These are phyloP conservation scores for Liopterus haemorrhoidalis DNA, from an alignment of 2,888 invertebrate genomes.

Conservation along the genomic window DNA sequence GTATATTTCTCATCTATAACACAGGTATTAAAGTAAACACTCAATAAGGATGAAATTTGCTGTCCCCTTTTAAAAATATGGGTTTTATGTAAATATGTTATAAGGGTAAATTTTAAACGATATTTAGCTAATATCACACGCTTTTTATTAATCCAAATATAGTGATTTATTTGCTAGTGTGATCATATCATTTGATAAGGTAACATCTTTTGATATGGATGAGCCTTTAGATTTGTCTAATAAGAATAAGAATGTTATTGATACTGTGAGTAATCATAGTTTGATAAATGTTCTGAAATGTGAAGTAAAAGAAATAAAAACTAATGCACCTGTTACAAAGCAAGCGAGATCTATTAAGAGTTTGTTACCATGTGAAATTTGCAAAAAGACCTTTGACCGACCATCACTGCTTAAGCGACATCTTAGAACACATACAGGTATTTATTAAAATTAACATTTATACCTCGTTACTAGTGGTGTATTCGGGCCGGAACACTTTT, in stretches of 20 bases:
- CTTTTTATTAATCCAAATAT: conserved; percentile 15
- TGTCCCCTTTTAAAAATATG: background rate
- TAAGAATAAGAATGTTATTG: conserved; percentile 12
- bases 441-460: conserved; percentile 21
- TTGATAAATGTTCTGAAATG: conserved; percentile 7
- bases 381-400: conserved; percentile 85
- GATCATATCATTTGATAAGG: conserved; percentile 10
- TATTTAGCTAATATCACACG: conserved; percentile 7
- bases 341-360: conserved; percentile 21
- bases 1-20: too few species aligned
- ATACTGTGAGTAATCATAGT: conserved; percentile 11
- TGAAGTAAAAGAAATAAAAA: conserved; percentile 9
- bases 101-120: conserved; percentile 14
- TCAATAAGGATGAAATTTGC: conserved; percentile 9
- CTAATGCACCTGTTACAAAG: conserved; percentile 15
- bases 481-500: too few species aligned
- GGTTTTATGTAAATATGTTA: conserved; percentile 1
- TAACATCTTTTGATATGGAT: conserved; percentile 26
- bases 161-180: conserved; percentile 12
- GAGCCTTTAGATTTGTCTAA: conserved; percentile 31
- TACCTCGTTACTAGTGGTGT: background rate
- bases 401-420: conserved; percentile 85
- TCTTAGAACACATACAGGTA: conserved; percentile 89
- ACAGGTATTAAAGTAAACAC: too few species aligned
- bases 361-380: conserved; percentile 74